A percentile compares a stretch with the other conserved stretches of the same genome.
These are phyloP conservation scores for Oxyteleia sp. DNA, from an alignment of 2,888 invertebrate genomes.

Conservation along the genomic window DNA sequence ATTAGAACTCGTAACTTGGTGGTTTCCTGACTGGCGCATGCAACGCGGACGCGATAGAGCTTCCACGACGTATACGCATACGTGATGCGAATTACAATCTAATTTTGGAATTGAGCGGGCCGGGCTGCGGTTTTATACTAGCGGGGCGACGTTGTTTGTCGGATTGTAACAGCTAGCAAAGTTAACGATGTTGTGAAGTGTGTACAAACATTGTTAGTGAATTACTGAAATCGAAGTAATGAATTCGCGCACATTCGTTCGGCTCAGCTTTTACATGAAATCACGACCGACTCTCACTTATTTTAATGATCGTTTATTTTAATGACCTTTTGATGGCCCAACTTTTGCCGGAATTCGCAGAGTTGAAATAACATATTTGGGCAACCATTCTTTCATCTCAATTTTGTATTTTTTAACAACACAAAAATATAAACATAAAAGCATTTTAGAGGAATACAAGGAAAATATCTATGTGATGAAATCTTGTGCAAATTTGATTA, in stretches of 20 bases:
- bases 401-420: too few relatives aligned
- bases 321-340: conserved; percentile 31
- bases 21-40: conserved; percentile 75
- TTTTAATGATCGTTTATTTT: conserved; percentile 50
- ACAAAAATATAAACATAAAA: too few relatives aligned
- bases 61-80: conserved; percentile 72
- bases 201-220: conserved; percentile 66
- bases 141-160: conserved; percentile 62
- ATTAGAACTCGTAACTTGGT: conserved; percentile 81
- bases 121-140: conserved; percentile 69
- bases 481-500: too few relatives aligned
- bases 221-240: conserved; percentile 59
- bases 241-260: conserved; percentile 52
- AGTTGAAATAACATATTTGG: neutral
- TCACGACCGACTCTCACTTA: conserved; percentile 31
- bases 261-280: too few relatives aligned
- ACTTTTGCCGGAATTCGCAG: neutral
- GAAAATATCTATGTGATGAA: too few relatives aligned
- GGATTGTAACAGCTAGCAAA: conserved; percentile 64
- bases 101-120: conserved; percentile 70
- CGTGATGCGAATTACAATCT: conserved; percentile 73
- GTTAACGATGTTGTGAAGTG: conserved; percentile 70
- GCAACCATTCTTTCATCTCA: too few relatives aligned
- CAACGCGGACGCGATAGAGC: conserved; percentile 61
- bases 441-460: too few relatives aligned